Evolutionary conservation across 2,888 invertebrate genomes (phyloP), one percentile per base, ranked within the genome.

Genomic region (Cheilosia vernalis): DNA sequence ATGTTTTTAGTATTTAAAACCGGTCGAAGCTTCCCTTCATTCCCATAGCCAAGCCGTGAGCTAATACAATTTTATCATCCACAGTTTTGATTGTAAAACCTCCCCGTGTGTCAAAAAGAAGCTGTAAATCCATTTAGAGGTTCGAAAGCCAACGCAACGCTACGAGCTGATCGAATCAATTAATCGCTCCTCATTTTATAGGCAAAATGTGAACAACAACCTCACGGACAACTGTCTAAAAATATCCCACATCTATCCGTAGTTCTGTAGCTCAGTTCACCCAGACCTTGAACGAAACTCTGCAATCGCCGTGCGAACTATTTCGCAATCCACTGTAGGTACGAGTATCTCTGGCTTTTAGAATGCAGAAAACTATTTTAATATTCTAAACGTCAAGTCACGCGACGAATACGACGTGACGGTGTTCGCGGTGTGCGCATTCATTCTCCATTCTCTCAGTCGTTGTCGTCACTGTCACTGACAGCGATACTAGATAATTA

Each of bases 371-470:
- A 82, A 77, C 70, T 72, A 70, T 77, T 82, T 82, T 60, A 70
- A 82, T 72, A 82, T 82, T 82, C 82, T 82, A 77, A 77, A 77
- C 82, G 66, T 70, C 70, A 69, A 82, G 82, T 77, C 82, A 82
- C 82, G 77, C 77, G 66, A 82, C 66, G 9, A 30, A 30, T 9
- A 30, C 30, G 30, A 21, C 21, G 21, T 21, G 21, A 30, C 77
- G 17, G 58, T 70, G 69, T 53, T 55, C 9, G 9, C n/a, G n/a
- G n/a, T n/a, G 7, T 47, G 47, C 47, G 60, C 66, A 73, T 53
- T 55, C 47, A 51, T 37, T 37, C 37, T 2, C 19, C 19, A 33
- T 44, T 69, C 74, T 19, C 69, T 49, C 19, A 17, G 30, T 27
- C 19, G 49, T 63, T 56, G 30, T 27, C 19, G 49, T 63, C 63